These are phyloP conservation scores for Meloidogyne hapla DNA, from an alignment of 1,140 invertebrate species.

Conservation along the genomic window DNA sequence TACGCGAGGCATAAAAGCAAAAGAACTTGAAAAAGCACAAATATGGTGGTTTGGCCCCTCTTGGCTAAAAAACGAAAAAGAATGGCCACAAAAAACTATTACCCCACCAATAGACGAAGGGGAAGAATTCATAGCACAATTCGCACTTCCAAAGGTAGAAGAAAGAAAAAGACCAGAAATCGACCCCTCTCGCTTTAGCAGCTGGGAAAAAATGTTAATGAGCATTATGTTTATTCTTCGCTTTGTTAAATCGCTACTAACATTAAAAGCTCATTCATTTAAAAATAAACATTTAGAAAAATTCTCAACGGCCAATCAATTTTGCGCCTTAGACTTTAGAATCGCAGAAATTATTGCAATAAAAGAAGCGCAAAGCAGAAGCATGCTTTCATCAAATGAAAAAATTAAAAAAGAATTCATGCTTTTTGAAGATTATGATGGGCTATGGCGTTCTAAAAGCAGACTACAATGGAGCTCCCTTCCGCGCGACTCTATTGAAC, in stretches of 20 bases:
- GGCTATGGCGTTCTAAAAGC: too few relatives aligned
- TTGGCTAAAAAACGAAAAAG: conserved; percentile 1
- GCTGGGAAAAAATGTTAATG: not conserved
- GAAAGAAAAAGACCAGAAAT: not conserved
- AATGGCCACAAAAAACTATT: not conserved
- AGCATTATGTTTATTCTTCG: not conserved
- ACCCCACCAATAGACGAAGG: not conserved
- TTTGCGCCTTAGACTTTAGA: too few relatives aligned
- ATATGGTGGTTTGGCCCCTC: not conserved
- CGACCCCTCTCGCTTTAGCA: not conserved
- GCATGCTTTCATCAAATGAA: not conserved
- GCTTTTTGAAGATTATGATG: not conserved
- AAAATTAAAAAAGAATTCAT: not conserved
- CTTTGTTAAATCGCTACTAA: not conserved
- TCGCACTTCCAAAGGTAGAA: not conserved
- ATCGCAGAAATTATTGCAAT: too few relatives aligned
- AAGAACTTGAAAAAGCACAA: not conserved
- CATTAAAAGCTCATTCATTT: too few relatives aligned
- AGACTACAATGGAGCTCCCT: too few relatives aligned
- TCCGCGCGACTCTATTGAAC: not conserved
- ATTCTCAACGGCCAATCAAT: too few relatives aligned
- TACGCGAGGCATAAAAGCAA: not conserved
- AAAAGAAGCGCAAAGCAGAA: not conserved
- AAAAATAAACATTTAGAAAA: too few relatives aligned
- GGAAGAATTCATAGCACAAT: not conserved